Evolutionary conservation across 2,113 vertebrate genomes (phyloP).

Genomic region (Calidris pygmaea): DNA sequence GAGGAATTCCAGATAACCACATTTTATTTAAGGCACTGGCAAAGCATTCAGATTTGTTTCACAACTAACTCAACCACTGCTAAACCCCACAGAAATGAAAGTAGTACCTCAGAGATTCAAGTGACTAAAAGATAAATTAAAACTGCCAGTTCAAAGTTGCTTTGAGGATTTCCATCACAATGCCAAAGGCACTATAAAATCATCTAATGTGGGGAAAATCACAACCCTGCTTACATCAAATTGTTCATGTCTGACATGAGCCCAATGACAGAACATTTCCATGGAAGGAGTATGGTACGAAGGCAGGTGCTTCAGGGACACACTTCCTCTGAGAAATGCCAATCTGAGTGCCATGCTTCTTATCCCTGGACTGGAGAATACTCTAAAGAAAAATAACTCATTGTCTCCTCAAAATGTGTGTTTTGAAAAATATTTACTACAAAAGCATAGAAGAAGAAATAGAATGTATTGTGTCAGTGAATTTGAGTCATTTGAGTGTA

Average conservation of each 20-base stretch:
- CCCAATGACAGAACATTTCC: neutral
- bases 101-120: neutral
- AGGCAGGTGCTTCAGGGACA: neutral
- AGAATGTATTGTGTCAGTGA: neutral
- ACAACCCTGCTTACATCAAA: neutral
- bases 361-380: neutral
- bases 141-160: neutral
- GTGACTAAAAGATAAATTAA: neutral
- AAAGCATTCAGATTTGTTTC: neutral
- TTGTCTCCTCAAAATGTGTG: neutral
- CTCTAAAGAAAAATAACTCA: neutral
- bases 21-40: neutral
- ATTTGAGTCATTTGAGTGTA: neutral
- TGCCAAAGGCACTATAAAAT: neutral
- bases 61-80: fast-evolving
- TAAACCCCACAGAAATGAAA: neutral
- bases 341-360: neutral
- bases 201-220: neutral
- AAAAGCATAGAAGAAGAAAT: neutral
- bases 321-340: neutral
- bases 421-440: neutral
- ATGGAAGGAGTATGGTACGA: neutral
- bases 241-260: neutral
- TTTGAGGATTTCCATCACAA: neutral
- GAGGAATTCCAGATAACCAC: neutral